Conservation (phyloP, 1,140 invertebrate genomes). For the Ooceraea biroi region DNA sequence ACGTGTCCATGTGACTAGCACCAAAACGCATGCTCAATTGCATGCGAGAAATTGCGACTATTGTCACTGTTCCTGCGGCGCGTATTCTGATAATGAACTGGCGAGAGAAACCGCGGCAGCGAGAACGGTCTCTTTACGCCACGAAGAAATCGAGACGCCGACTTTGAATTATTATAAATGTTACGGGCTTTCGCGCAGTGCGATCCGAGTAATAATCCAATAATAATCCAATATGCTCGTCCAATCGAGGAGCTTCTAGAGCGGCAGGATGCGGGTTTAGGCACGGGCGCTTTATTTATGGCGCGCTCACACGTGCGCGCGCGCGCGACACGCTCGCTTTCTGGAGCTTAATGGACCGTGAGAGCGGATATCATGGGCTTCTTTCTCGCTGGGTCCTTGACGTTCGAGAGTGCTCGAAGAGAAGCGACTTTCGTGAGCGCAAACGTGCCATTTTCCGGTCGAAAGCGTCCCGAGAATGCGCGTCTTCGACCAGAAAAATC, state of each 20-base stretch:
- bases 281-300: constrained; percentile 67
- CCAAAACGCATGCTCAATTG: neutral
- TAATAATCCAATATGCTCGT: constrained; percentile 27
- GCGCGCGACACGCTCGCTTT: constrained; percentile 36
- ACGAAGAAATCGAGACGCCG: constrained; percentile 15
- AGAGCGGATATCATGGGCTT: constrained; percentile 42
- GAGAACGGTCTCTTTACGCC: neutral
- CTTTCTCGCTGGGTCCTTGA: constrained; percentile 23
- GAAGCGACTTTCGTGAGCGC: neutral
- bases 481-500: constrained; percentile 52
- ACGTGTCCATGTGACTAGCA: neutral
- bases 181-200: constrained; percentile 9
- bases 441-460: neutral
- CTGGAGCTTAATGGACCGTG: constrained; percentile 68
- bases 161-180: constrained; percentile 2
- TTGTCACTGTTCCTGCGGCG: neutral
- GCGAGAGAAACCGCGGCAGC: neutral
- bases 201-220: constrained; percentile 10
- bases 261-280: constrained; percentile 69
- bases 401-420: neutral
- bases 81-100: neutral
- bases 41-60: neutral
- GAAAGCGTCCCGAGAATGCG: neutral
- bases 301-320: constrained; percentile 51
- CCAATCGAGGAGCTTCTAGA: constrained; percentile 33